These are phyloP conservation scores for Cheirogaleus medius DNA, from an alignment of 2,113 vertebrate species.

Conservation along the genomic window DNA sequence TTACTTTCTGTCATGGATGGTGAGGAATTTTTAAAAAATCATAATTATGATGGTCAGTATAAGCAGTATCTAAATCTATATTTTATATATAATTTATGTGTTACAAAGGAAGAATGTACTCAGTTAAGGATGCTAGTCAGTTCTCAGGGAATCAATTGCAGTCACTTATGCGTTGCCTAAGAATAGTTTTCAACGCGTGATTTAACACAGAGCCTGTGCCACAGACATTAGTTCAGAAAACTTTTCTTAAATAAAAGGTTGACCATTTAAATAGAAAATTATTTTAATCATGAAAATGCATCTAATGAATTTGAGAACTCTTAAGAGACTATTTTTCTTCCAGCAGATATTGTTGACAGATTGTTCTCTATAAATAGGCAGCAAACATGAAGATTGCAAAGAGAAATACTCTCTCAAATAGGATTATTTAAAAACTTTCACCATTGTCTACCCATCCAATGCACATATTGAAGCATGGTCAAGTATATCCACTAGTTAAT, in stretches of 20 bases:
- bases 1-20: background rate
- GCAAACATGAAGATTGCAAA: background rate
- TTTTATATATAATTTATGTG: conserved; percentile 32
- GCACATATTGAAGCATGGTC: background rate
- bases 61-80: background rate
- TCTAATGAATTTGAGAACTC: background rate
- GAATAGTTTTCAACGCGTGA: background rate
- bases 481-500: background rate
- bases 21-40: background rate
- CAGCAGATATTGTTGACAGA: background rate
- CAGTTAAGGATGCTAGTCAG: background rate
- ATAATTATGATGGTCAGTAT: background rate
- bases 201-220: conserved; percentile 24
- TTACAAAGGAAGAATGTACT: background rate
- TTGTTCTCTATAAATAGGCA: conserved; percentile 7
- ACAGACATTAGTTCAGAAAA: background rate
- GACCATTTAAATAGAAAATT: background rate
- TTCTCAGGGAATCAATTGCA: background rate
- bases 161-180: background rate
- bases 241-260: background rate
- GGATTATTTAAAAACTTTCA: background rate
- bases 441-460: background rate
- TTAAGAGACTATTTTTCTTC: background rate
- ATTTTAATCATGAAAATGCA: background rate
- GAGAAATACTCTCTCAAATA: background rate